Evolutionary conservation across 1,140 invertebrate species (phyloP).

Genomic region (Mactra quadrangularis): DNA sequence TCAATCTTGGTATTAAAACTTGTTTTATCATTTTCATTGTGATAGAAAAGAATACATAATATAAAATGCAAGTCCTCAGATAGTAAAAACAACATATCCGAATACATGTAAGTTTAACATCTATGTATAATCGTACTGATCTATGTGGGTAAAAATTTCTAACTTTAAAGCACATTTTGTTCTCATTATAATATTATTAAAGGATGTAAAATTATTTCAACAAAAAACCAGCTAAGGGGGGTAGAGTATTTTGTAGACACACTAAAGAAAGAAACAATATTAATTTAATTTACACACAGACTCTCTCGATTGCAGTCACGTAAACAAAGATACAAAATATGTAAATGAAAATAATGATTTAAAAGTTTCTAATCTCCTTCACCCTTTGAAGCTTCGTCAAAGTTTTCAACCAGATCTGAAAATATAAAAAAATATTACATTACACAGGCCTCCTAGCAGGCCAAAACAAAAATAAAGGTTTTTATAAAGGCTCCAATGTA

Average conservation of each 20-base stretch:
- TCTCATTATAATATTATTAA: not conserved
- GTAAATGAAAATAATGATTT: slow-evolving; percentile 30
- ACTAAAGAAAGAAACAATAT: not conserved
- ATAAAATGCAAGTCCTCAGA: not conserved
- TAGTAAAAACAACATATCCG: not conserved
- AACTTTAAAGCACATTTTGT: not conserved
- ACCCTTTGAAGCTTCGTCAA: slow-evolving; percentile 98
- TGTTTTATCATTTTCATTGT: not conserved
- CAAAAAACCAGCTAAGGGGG: not conserved
- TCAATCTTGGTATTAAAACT: not conserved
- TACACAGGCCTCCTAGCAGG: too few species aligned
- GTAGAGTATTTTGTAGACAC: slow-evolving; percentile 32
- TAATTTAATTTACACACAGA: slow-evolving; percentile 22
- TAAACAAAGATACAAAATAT: slow-evolving; percentile 34
- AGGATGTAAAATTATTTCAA: not conserved
- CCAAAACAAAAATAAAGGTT: too few species aligned
- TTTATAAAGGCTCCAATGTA: too few species aligned
- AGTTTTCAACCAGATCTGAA: slow-evolving; percentile 95
- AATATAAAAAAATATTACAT: slow-evolving; percentile 49
- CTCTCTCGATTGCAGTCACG: slow-evolving; percentile 34
- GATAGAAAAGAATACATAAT: slow-evolving; percentile 3
- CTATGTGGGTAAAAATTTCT: not conserved
- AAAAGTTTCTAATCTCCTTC: slow-evolving; percentile 86
- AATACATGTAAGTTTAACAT: not conserved
- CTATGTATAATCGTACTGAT: not conserved